Percentiles rank a stretch among this genome's conserved stretches.
phyloP scores from a whole-genome alignment of 2,797 vertebrate genomes.

The Crypturellus tataupa region DNA sequence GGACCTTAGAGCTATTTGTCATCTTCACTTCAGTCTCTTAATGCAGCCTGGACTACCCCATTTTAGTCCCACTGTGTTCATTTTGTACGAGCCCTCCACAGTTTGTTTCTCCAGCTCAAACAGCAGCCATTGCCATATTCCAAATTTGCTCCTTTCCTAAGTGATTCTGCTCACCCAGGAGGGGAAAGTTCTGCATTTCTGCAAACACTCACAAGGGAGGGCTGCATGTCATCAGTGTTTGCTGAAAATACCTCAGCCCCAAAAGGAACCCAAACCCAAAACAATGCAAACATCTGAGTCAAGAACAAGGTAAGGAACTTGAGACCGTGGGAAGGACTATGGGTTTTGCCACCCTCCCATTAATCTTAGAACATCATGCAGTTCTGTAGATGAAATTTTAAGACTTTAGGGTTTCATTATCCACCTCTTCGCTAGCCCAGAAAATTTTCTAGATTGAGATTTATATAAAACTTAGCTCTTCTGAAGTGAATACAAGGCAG shows the following conservation, averaged over 20 bases:
- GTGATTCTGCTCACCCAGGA: not conserved
- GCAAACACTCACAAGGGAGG: not conserved
- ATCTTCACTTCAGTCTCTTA: accelerated
- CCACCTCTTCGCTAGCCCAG: not conserved
- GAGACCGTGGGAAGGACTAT: not conserved
- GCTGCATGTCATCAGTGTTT: no score
- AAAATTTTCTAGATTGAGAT: not conserved
- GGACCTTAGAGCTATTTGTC: not conserved
- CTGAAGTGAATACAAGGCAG: not conserved
- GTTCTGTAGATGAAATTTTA: not conserved
- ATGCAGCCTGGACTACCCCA: not conserved
- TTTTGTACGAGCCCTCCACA: accelerated
- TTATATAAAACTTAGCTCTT: not conserved
- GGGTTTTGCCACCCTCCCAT: not conserved
- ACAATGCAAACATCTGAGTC: no score
- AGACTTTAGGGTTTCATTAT: not conserved
- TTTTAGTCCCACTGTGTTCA: not conserved
- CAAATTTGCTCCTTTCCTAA: not conserved
- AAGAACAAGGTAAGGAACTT: accelerated
- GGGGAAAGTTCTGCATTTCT: not conserved
- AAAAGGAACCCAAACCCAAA: no score
- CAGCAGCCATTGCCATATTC: not conserved
- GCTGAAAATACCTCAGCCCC: no score
- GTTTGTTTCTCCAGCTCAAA: not conserved
- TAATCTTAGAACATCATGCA: not conserved